Percentiles rank a stretch among this genome's conserved stretches.
Evolutionary conservation across 1,140 invertebrate genomes (phyloP).

Genomic region (Aphaenogaster floridana): DNA sequence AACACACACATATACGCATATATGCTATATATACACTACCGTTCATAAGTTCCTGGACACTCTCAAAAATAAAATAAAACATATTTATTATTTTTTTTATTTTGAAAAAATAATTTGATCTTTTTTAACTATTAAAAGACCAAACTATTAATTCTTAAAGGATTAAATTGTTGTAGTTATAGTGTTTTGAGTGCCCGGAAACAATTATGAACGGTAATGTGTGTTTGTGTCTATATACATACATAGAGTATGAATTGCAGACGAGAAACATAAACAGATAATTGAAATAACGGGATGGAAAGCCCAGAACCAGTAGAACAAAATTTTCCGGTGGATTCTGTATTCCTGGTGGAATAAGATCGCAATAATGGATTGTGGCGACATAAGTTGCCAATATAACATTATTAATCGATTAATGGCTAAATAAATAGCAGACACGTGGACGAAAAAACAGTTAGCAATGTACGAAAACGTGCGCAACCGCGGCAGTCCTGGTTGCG

Average conservation of each 20-base stretch:
- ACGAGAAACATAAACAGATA: neutral
- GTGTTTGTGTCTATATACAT: neutral
- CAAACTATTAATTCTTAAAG: no score
- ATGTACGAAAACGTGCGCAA: slow-evolving; percentile 38
- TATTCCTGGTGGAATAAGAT: neutral
- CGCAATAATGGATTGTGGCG: neutral
- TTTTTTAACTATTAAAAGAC: no score
- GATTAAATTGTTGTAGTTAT: no score
- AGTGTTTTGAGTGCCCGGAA: no score
- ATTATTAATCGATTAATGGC: slow-evolving; percentile 50
- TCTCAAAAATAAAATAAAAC: no score
- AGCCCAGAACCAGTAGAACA: neutral
- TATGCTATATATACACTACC: no score
- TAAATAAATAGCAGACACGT: slow-evolving; percentile 21
- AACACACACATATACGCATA: no score
- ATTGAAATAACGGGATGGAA: neutral
- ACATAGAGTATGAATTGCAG: neutral
- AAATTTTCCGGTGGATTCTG: neutral
- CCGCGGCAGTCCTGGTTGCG: slow-evolving; percentile 57
- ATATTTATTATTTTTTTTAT: no score
- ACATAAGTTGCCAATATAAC: neutral
- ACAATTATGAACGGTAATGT: no score
- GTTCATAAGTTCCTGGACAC: no score
- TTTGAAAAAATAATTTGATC: no score
- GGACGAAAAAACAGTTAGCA: slow-evolving; percentile 26